Percentiles rank a stretch among this genome's conserved stretches.
phyloP scores from a whole-genome alignment of 2,888 invertebrate genomes.

The Julus scanicus region DNA sequence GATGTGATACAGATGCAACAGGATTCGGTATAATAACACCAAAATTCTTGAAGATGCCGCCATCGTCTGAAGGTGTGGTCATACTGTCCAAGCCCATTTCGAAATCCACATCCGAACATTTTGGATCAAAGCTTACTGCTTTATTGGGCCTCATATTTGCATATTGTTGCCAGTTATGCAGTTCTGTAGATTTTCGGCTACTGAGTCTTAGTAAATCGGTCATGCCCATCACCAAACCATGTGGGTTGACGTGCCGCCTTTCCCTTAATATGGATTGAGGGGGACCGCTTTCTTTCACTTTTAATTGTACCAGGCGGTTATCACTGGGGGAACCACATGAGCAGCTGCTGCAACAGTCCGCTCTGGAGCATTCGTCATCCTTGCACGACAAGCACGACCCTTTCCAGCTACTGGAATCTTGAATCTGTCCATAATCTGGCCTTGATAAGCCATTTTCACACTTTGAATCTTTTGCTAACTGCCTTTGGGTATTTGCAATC shows the following conservation, averaged over 20 bases:
- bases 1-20: not conserved
- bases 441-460: not conserved
- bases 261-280: not conserved
- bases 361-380: constrained; percentile 51
- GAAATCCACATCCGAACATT: constrained; percentile 4
- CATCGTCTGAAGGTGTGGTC: constrained; percentile 50
- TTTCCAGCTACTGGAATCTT: constrained; percentile 51
- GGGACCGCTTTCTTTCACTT: not conserved
- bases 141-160: constrained; percentile 41
- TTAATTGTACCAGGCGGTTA: not conserved
- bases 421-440: not conserved
- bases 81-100: constrained; percentile 49
- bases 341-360: constrained; percentile 54
- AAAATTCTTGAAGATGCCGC: constrained; percentile 27
- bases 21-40: constrained; percentile 4
- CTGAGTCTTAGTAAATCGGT: constrained; percentile 56
- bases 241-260: constrained; percentile 32
- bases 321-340: constrained; percentile 46
- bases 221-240: constrained; percentile 56
- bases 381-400: constrained; percentile 50
- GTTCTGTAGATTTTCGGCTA: not conserved
- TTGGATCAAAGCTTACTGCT: constrained; percentile 28
- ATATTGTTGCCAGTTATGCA: not conserved
- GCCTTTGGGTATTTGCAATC: not conserved
- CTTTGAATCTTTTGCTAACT: not conserved